A percentile compares a stretch with the other conserved stretches of the same genome.
Evolutionary conservation across 2,113 vertebrate genomes (phyloP).

Genomic region (Delphinapterus leucas): DNA sequence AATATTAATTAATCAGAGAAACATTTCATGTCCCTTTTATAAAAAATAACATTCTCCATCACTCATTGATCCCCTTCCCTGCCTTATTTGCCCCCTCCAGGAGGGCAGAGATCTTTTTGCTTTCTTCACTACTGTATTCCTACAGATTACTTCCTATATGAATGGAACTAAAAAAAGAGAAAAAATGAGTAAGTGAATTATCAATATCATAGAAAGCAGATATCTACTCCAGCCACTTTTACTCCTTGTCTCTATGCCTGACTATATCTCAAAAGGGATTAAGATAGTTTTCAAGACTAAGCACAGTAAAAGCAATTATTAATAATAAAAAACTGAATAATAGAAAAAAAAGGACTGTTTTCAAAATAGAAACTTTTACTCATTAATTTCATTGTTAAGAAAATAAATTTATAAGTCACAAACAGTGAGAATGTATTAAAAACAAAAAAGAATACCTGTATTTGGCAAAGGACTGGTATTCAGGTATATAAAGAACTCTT

Average conservation of each 20-base stretch:
- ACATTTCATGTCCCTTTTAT: neutral
- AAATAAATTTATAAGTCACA: neutral
- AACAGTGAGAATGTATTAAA: neutral
- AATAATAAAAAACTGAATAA: neutral
- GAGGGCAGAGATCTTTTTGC: neutral
- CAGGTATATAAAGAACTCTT: neutral
- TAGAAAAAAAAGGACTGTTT: neutral
- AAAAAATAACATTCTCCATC: too few relatives aligned
- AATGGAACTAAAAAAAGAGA: neutral
- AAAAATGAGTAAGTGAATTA: neutral
- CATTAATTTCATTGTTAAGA: neutral
- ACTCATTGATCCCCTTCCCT: neutral
- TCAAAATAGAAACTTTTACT: neutral
- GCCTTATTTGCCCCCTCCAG: neutral
- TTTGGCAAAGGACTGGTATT: neutral
- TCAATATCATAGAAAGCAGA: neutral
- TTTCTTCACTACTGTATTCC: neutral
- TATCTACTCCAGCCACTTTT: neutral
- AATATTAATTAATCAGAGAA: neutral
- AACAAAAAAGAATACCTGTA: neutral
- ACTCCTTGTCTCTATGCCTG: neutral
- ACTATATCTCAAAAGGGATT: neutral
- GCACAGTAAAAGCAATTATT: neutral
- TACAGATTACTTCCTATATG: neutral
- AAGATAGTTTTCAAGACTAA: neutral